Percentiles rank a stretch among this genome's conserved stretches.
phyloP scores from a whole-genome alignment of 2,797 vertebrate species.

The Austrolebias charrua region DNA sequence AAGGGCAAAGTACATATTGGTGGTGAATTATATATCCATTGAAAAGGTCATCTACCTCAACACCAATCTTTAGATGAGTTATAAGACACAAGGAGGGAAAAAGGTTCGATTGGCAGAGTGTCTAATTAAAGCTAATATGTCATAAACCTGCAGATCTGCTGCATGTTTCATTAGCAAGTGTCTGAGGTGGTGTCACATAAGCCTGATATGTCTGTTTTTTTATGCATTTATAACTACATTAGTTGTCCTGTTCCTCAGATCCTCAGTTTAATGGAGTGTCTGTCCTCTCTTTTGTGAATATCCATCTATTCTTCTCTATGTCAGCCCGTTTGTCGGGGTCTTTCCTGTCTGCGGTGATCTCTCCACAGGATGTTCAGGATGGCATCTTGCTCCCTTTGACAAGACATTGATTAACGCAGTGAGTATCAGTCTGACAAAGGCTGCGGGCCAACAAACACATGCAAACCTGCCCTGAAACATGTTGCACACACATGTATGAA shows the following conservation, averaged over 20 bases:
- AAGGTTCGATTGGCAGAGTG: slow-evolving; percentile 35
- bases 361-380: slow-evolving; percentile 46
- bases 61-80: slow-evolving; percentile 74
- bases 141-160: slow-evolving; percentile 36
- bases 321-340: slow-evolving; percentile 35
- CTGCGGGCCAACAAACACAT: slow-evolving; percentile 9
- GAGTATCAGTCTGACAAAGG: slow-evolving; percentile 47
- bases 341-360: slow-evolving; percentile 42
- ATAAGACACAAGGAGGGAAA: slow-evolving; percentile 46
- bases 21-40: slow-evolving; percentile 79
- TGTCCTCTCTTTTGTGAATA: slow-evolving; percentile 42
- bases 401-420: slow-evolving; percentile 54
- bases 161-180: slow-evolving; percentile 19
- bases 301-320: slow-evolving; percentile 51
- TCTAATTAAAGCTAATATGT: slow-evolving; percentile 35
- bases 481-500: background rate
- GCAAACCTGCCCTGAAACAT: slow-evolving; percentile 11
- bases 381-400: slow-evolving; percentile 57
- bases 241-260: slow-evolving; percentile 10
- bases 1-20: slow-evolving; percentile 79
- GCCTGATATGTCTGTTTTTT: slow-evolving; percentile 13
- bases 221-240: slow-evolving; percentile 6
- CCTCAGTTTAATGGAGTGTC: slow-evolving; percentile 15
- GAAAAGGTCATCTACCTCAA: slow-evolving; percentile 77
- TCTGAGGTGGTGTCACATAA: slow-evolving; percentile 1